Evolutionary conservation across 1,140 invertebrate genomes (phyloP), one percentile per base, ranked within the genome.

Genomic region (Drusus annulatus): DNA sequence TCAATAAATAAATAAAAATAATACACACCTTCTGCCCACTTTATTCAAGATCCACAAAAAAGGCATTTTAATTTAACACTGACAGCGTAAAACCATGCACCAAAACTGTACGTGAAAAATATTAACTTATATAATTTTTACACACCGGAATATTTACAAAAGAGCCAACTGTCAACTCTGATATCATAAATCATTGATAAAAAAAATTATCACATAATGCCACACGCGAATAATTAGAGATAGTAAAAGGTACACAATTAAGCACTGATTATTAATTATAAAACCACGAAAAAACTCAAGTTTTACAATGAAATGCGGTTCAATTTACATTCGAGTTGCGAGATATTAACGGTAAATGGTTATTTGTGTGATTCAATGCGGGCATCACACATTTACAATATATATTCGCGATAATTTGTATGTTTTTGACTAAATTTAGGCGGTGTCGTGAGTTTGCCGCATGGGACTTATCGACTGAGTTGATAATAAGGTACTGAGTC

Each of bases 31-130:
- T 45, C 23, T 77, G 16, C 56, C 58, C 16, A 77, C 8, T 16
- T 45, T 63, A 21, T 51, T 63, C 17, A 77, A 63, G n/a, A 78
- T 71, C 63, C 77, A 78, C 65, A 78, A 76, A 80, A 56, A 80
- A 8, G 25, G 13, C 76, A 78, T 78, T 54, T 78, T n/a, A n/a
- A n/a, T n/a, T 28, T 15, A 21, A 45, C 36, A 36, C 5, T 8
- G 5, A 45, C 10, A 8, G 8, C 10, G 8, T 10, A 13, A 10
- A 45, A 45, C 7, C 13, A 45, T 45, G 36, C 36, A 45, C 36
- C 36, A 45, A 45, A 45, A 45, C 36, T 45, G 8, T 45, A 45
- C 10, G 10, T 45, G 13, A 45, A 45, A 45, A 45, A 1, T 45
- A 45, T 10, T 10, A 13, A 45, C 36, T 45, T 45, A 45, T 45